These are phyloP conservation scores for Crocodylus rhombifer DNA, from an alignment of 2,797 vertebrate genomes.

Conservation along the genomic window DNA sequence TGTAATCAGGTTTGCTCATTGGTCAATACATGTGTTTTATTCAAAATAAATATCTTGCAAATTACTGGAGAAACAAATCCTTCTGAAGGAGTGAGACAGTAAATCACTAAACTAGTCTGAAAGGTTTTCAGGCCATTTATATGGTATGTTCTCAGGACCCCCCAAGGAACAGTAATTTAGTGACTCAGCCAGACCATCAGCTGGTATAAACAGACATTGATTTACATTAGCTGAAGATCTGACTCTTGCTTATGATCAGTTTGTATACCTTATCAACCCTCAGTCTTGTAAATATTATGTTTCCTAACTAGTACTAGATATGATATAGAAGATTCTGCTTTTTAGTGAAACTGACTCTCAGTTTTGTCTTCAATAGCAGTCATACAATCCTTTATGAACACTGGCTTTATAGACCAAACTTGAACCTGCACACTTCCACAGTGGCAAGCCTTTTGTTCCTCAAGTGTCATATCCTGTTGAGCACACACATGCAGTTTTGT, in stretches of 20 bases:
- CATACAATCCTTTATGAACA: neutral
- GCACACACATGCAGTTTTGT: too few species aligned
- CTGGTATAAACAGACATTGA: neutral
- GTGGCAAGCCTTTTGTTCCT: neutral
- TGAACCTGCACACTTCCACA: neutral
- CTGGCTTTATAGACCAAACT: fast-evolving
- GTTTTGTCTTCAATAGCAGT: neutral
- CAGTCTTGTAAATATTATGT: neutral
- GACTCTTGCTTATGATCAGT: neutral
- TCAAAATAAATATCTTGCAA: neutral
- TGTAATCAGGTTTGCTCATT: neutral
- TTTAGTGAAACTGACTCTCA: neutral
- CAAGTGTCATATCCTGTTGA: too few species aligned
- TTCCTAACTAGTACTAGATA: neutral
- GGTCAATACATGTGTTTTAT: neutral
- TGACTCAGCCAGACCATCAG: neutral
- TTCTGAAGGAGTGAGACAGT: neutral
- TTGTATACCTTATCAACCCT: neutral
- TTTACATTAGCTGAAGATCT: neutral
- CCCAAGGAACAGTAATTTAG: neutral
- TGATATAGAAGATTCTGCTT: neutral
- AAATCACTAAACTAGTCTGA: neutral
- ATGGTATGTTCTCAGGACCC: neutral
- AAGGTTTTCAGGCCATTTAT: neutral
- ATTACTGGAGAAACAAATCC: neutral